These are phyloP conservation scores for Chrysina gloriosa DNA, from an alignment of 2,888 invertebrate species.

Conservation along the genomic window DNA sequence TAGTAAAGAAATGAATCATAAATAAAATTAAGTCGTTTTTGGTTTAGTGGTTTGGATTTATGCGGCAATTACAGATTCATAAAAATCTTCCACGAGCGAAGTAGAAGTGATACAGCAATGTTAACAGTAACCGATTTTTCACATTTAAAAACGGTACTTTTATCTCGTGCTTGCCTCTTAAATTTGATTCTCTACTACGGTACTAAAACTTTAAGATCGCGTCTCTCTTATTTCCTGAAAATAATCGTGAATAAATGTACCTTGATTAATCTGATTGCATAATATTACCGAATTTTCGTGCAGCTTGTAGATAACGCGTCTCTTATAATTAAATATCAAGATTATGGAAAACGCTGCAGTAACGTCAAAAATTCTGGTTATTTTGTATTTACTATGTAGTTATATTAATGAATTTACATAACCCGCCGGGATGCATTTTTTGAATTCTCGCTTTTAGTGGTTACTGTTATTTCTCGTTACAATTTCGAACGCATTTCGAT, in stretches of 20 bases:
- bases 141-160: too few species aligned
- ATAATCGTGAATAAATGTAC: not conserved
- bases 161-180: too few species aligned
- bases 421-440: not conserved
- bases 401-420: not conserved
- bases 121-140: too few species aligned
- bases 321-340: not conserved
- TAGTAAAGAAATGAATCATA: too few species aligned
- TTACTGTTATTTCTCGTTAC: too few species aligned
- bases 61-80: too few species aligned
- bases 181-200: too few species aligned
- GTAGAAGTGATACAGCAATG: too few species aligned
- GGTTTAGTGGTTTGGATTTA: too few species aligned
- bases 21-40: too few species aligned
- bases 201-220: too few species aligned
- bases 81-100: too few species aligned
- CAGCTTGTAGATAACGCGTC: not conserved
- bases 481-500: not conserved
- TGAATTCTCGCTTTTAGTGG: not conserved
- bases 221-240: not conserved
- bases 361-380: not conserved
- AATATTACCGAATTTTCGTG: not conserved
- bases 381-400: not conserved
- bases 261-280: not conserved
- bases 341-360: not conserved